Base-by-base conservation (phyloP, 2,888 invertebrate genomes). In the Piscicola geometra region DNA sequence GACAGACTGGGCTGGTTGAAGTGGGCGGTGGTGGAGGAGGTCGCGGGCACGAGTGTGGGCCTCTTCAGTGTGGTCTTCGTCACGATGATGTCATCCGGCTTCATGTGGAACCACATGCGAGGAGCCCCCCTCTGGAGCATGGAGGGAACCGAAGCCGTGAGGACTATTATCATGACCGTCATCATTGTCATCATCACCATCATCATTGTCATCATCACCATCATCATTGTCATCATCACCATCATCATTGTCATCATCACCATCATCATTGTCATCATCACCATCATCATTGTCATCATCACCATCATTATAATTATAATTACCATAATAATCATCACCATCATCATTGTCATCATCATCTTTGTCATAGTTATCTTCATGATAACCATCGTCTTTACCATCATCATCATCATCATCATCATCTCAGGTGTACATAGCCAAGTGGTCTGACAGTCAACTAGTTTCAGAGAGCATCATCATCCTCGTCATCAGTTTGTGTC, bases 261-360 rank as follows among this genome's bases (percentile, higher is more conserved):
- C 71, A 71, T 71, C 71, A 71, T 71, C 71, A 71, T 71, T 41
- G 41, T 71, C 71, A 71, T 71, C 71, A 71, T 71, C 71, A 71
- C 36, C 71, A 71, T 71, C 71, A 71, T 35, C 41, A 71, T 32
- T 41, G 18, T 68, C 30, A 1, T 2, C 1, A n/a, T n/a, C n/a
- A n/a, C n/a, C n/a, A n/a, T n/a, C n/a, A n/a, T n/a, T n/a, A 21
- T 71, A 41, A 9, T 70, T 41, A 32, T 1, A 68, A 18, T n/a
- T n/a, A n/a, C n/a, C n/a, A n/a, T n/a, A n/a, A 21, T 15, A 50
- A 71, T 36, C 71, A 71, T 71, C 71, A 71, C 41, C 41, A 36
- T 71, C 71, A 71, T 71, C 71, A 71, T 71, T 41, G 36, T 71
- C 71, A 71, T 71, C 71, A 71, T 71, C 71, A 71, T n/a, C n/a